Percentiles rank a stretch among this genome's conserved stretches.
Conservation (phyloP, 2,888 invertebrate genomes). For the Pseudanteris insignis region DNA sequence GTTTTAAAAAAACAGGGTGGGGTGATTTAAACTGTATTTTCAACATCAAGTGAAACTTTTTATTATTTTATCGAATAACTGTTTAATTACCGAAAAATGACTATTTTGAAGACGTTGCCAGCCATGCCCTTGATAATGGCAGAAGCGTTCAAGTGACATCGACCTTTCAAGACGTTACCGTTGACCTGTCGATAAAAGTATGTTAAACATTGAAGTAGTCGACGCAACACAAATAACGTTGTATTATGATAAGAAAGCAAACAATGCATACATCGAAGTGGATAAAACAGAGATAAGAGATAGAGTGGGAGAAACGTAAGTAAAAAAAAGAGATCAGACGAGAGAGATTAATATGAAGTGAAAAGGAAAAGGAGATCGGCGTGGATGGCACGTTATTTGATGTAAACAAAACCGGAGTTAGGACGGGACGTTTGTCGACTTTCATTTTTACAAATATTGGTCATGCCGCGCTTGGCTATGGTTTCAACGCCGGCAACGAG, state of each 20-base stretch:
- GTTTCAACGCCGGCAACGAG: not conserved
- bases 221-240: conserved; percentile 5
- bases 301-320: no score
- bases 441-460: conserved; percentile 6
- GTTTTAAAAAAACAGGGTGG: no score
- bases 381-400: conserved; percentile 19
- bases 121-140: conserved; percentile 92
- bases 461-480: not conserved
- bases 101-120: conserved; percentile 84
- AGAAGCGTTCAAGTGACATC: conserved; percentile 96
- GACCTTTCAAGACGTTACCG: conserved; percentile 90
- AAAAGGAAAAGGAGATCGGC: conserved; percentile 5
- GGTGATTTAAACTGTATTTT: no score
- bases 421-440: not conserved
- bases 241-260: conserved; percentile 1
- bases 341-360: no score
- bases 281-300: no score
- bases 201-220: conserved; percentile 13
- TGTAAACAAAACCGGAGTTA: conserved; percentile 1
- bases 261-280: not conserved
- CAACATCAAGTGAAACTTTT: no score
- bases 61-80: no score
- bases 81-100: conserved; percentile 80
- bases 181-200: conserved; percentile 77
- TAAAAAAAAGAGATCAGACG: no score